Base-by-base conservation (phyloP, 2,888 invertebrate species). In the Megamerina dolium region DNA sequence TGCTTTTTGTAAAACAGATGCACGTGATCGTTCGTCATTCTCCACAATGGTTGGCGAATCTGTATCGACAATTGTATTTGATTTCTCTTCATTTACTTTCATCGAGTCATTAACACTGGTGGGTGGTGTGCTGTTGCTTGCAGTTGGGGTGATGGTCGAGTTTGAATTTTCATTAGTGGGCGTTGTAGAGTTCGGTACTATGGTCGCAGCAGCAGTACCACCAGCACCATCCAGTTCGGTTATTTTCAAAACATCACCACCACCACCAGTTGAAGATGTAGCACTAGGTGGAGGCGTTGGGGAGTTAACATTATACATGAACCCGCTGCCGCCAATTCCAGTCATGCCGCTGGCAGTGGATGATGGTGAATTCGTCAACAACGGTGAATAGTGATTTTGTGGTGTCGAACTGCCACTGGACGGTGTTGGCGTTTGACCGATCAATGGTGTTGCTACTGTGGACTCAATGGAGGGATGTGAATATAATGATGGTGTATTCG, bases 1-100 rank as follows among this genome's bases (percentile, higher is more conserved):
- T 17, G 68, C 68, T 56, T 72, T 72, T 46, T 72, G 72, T 36
- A 72, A 50, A 13, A 72, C 72, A 2, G 72, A 72, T 36, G 71
- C 72, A 17, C 66, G 61, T 4, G 70, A 67, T 38, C 67, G 64
- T 35, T 68, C 68, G 49, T 72, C 72, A 41, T 63, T 56, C 45
- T 66, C 69, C 2, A 52, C 52, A 13, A 57, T 55, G 19, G 51
- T 56, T 23, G 56, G 43, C 9, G 55, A 52, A 39, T 53, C 53
- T 38, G 54, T 50, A 38, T 51, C 50, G 34, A 35, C 54, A 48
- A 51, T 46, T 14, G 31, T 27, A 20, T 33, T 17, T 31, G 17
- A 46, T 35, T 37, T 46, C 42, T 45, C 41, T n/a, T n/a, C n/a
- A n/a, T n/a, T n/a, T n/a, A n/a, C n/a, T n/a, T n/a, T n/a, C n/a